These are phyloP conservation scores for Macrosteles quadrilineatus DNA, from an alignment of 1,140 invertebrate species.

Conservation along the genomic window DNA sequence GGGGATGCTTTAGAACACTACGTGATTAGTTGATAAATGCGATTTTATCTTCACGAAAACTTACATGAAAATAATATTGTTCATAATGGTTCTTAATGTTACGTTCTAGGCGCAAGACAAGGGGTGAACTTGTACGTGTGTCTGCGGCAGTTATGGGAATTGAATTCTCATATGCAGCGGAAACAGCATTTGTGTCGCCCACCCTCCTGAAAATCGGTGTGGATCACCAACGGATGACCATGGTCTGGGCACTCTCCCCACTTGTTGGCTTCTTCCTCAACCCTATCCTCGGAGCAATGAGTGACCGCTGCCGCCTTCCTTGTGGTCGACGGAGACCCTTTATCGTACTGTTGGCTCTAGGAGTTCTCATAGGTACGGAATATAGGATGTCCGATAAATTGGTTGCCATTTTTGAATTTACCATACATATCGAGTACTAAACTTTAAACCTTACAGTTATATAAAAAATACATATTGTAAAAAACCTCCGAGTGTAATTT, in stretches of 20 bases:
- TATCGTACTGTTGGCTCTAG: constrained; percentile 84
- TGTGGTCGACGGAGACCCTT: constrained; percentile 88
- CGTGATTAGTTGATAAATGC: no score
- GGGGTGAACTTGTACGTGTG: constrained; percentile 79
- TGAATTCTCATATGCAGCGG: constrained; percentile 95
- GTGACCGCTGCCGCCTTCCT: constrained; percentile 79
- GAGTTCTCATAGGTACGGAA: constrained; percentile 79
- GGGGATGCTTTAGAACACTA: no score
- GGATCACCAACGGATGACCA: constrained; percentile 86
- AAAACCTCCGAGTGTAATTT: no score
- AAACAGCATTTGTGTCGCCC: constrained; percentile 96
- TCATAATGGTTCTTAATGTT: background rate
- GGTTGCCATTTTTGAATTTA: constrained; percentile 31
- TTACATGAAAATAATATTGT: no score
- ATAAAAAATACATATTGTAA: no score
- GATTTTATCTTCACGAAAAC: no score
- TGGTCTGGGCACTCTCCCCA: constrained; percentile 93
- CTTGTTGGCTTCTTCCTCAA: constrained; percentile 92
- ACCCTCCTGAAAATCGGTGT: constrained; percentile 92
- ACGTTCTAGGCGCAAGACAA: constrained; percentile 70
- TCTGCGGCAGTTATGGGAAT: constrained; percentile 96
- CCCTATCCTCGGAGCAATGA: constrained; percentile 87
- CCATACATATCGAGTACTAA: no score
- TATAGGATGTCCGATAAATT: no score
- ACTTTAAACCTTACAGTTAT: no score